A percentile compares a stretch with the other conserved stretches of the same genome.
Conservation (phyloP, 2,113 vertebrate species). For the Willisornis vidua region DNA sequence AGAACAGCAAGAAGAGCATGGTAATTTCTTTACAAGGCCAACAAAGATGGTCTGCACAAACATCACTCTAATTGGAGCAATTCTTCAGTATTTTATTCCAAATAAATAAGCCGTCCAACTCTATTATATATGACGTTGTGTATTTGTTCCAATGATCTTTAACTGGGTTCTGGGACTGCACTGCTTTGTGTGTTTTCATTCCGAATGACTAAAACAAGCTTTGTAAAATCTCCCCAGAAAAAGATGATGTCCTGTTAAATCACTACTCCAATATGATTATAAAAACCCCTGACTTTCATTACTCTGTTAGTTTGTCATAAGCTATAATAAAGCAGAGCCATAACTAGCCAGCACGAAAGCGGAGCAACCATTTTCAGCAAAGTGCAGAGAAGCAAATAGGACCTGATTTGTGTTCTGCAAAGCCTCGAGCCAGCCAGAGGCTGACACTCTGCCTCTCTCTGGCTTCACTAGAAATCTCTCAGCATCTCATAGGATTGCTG, state of each 20-base stretch:
- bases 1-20: neutral
- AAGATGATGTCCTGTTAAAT: neutral
- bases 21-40: neutral
- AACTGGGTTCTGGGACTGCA: neutral
- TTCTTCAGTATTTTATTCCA: conserved; percentile 20
- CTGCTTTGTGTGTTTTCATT: neutral
- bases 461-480: neutral
- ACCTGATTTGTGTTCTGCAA: conserved; percentile 23
- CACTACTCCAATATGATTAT: neutral
- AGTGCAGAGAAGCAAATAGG: neutral
- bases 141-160: neutral
- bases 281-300: conserved; percentile 1
- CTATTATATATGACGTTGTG: neutral
- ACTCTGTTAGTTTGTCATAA: conserved; percentile 7
- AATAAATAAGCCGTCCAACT: conserved; percentile 21
- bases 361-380: neutral
- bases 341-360: neutral
- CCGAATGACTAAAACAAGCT: conserved; percentile 21
- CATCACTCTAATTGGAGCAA: conserved; percentile 29
- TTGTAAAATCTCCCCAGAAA: neutral
- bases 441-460: neutral
- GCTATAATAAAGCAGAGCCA: neutral
- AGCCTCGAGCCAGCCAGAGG: neutral
- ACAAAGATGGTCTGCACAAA: neutral
- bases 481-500: neutral